Base-by-base conservation (phyloP, 1,140 invertebrate species). In the Asobara japonica region DNA sequence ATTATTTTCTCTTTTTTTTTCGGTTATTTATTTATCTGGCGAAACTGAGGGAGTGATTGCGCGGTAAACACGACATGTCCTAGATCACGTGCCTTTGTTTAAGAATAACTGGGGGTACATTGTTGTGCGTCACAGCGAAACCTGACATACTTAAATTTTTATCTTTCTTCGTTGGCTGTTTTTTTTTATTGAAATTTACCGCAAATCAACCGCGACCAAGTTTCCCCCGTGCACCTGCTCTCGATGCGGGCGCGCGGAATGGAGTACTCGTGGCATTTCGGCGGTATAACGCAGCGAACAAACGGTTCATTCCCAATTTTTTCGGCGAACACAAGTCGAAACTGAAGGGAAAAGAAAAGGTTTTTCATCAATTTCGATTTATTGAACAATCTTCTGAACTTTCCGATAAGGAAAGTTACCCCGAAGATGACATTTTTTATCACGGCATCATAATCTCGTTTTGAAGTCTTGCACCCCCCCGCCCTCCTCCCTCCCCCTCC, bases 141-240 rank as follows among this genome's bases (percentile, higher is more conserved):
- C 68, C 33, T 62, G 68, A 41, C 68, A 41, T 70, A 61, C 56
- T 62, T 62, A 56, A 56, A 56, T 56, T 68, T 68, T 68, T 25
- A n/a, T 51, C 20, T 56, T 33, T 68, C 38, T 38, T 38, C 29
- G 11, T 70, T 64, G 11, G n/a, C n/a, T 22, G 13, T 67, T 56
- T 56, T 69, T 70, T 69, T 62, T 70, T 41, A 33, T 70, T 64
- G 33, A 25, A 62, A 62, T 62, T 70, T 33, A 67, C 65, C 64
- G 77, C 69, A 74, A 77, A 77, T 76, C 65, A 66, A 38, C 38
- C 51, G 69, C 29, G 10, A 33, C 41, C 22, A 61, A 74, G 68
- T 77, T 77, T 75, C 66, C 69, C 68, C 72, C 68, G 48, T 69
- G 45, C 71, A 78, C 73, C 66, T 76, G 77, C 41, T 62, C 25